A percentile compares a stretch with the other conserved stretches of the same genome.
phyloP scores from a whole-genome alignment of 2,113 vertebrate genomes.

The Anarhynchus alexandrinus region DNA sequence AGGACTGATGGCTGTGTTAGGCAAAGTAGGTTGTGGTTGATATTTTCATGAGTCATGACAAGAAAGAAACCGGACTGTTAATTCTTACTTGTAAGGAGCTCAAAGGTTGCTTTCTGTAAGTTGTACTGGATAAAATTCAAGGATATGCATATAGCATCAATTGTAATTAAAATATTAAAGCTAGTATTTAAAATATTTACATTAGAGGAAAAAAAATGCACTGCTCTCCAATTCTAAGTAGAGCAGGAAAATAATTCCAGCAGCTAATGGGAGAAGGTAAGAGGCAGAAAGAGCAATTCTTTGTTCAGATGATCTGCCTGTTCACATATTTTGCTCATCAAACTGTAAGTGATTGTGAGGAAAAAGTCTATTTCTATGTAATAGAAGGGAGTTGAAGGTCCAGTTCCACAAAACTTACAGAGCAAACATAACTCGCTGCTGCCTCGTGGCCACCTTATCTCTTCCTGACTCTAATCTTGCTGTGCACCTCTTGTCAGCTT shows the following conservation, averaged over 20 bases:
- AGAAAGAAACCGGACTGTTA: background rate
- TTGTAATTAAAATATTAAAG: background rate
- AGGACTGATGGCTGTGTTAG: background rate
- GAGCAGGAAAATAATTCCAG: background rate
- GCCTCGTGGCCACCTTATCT: background rate
- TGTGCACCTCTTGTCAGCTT: background rate
- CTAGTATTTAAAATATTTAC: background rate
- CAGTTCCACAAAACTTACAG: background rate
- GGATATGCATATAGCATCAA: background rate
- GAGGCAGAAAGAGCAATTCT: background rate
- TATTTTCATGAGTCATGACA: background rate
- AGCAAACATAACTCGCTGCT: background rate
- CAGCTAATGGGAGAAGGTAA: background rate
- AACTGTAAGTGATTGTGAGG: background rate
- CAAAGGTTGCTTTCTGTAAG: background rate
- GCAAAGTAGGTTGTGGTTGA: background rate
- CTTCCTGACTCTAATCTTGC: background rate
- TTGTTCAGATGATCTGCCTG: background rate
- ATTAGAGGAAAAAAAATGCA: background rate
- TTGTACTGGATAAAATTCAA: background rate
- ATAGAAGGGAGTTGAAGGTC: background rate
- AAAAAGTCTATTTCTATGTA: background rate
- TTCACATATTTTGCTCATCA: background rate
- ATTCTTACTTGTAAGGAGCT: background rate
- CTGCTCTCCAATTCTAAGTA: background rate